Percentiles rank a stretch among this genome's conserved stretches.
Evolutionary conservation across 2,797 vertebrate genomes (phyloP).

Genomic region (Premnoplex brunnescens): DNA sequence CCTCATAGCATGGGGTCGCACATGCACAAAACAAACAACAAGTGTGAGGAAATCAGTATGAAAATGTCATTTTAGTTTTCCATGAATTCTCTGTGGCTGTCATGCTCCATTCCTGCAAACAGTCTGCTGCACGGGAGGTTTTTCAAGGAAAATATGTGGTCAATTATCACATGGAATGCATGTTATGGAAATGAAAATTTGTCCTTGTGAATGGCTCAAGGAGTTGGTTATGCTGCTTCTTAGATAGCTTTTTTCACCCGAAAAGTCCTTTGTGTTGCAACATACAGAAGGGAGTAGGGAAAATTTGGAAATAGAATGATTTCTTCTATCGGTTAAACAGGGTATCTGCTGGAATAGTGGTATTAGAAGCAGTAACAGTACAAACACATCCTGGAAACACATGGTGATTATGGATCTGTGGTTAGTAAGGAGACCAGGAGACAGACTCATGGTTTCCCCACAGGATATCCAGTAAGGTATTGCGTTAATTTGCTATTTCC

Average conservation of each 20-base stretch:
- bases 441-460: not conserved
- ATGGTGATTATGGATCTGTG: not conserved
- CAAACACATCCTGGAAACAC: not conserved
- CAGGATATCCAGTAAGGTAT: not conserved
- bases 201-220: not conserved
- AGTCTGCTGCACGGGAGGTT: not conserved
- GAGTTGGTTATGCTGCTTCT: not conserved
- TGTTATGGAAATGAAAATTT: rapidly evolving
- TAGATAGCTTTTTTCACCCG: not conserved
- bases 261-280: not conserved
- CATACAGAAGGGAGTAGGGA: not conserved
- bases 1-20: not conserved
- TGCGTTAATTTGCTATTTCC: not conserved
- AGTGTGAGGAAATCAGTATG: not conserved
- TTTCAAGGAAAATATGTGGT: not conserved
- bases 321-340: not conserved
- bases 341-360: not conserved
- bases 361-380: not conserved
- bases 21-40: not conserved
- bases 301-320: not conserved
- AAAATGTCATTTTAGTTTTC: not conserved
- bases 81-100: not conserved
- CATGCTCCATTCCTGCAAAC: not conserved
- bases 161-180: not conserved
- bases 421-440: not conserved